A percentile compares a stretch with the other conserved stretches of the same genome.
These are phyloP conservation scores for Dasysyrphus albostriatus DNA, from an alignment of 2,888 invertebrate genomes.

Conservation along the genomic window DNA sequence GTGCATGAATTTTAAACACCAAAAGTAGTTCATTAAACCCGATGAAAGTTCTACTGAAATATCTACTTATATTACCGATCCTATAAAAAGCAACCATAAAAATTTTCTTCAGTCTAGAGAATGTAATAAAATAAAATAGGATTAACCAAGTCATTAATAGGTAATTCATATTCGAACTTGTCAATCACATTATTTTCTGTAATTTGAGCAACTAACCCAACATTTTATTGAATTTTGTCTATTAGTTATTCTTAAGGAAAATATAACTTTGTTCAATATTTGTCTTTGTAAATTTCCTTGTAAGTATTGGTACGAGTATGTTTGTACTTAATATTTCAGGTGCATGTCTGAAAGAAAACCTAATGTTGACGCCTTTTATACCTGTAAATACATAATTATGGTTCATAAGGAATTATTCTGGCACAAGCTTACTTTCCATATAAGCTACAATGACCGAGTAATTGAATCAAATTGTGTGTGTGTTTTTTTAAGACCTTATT, in stretches of 20 bases:
- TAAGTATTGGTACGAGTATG: background rate
- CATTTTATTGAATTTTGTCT: background rate
- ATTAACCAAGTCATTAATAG: background rate
- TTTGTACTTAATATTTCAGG: background rate
- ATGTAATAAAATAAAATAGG: too few relatives aligned
- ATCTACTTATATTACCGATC: too few relatives aligned
- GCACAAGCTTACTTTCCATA: background rate
- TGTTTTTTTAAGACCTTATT: background rate
- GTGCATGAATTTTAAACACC: too few relatives aligned
- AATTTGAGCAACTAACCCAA: background rate
- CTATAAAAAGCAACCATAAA: too few relatives aligned
- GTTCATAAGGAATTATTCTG: background rate
- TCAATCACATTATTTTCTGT: background rate
- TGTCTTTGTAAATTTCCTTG: background rate
- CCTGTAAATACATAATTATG: background rate
- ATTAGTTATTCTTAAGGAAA: background rate
- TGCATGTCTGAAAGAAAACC: background rate
- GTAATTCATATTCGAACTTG: background rate
- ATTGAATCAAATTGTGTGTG: background rate
- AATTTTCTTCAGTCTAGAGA: too few relatives aligned
- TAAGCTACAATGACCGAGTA: background rate
- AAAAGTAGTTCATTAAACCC: too few relatives aligned
- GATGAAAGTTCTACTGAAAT: too few relatives aligned
- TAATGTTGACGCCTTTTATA: background rate
- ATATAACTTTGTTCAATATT: constrained; percentile 9